Base-by-base conservation (phyloP, 2,888 invertebrate genomes). In the Apodemia mormo region DNA sequence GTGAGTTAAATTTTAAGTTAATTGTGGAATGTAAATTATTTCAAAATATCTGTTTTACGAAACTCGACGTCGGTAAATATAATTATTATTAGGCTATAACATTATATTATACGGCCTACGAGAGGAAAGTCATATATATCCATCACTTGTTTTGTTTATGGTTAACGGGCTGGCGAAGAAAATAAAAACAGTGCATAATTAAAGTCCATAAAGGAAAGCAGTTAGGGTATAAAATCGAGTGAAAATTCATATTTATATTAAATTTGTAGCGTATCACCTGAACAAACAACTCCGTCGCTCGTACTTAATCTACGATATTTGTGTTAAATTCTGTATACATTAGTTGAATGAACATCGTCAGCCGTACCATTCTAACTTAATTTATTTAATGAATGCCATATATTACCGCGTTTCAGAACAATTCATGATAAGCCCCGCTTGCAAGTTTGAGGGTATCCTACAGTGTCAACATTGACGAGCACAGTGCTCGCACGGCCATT, bases 361-460 rank as follows among this genome's bases (percentile, higher is more conserved):
- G 84, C 82, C 84, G 81, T 80, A 78, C 79, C 72, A 81, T 80
- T 81, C 84, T 88, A 90, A 91, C 90, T 89, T 87, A 91, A 90
- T 92, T 91, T 86, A 86, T 90, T 82, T 91, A 91, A 92, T 90
- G 89, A 90, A 92, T 90, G 88, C 90, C 90, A 90, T 90, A 90
- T 81, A 92, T 92, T 91, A 90, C 83, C 82, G 80, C 81, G 82
- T 85, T 86, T 82, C 88, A 84, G 86, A 88, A 86, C 88, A 85
- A 85, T 88, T 86, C 86, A 81, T 83, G 81, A 85, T 85, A 84
- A 86, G 83, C 83, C 82, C 80, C 82, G 76, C 76, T 81, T 79
- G 81, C 77, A 84, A 88, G 85, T 89, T 88, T 81, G 81, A 81
- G 80, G 74, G 78, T 76, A 77, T 75, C 74, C 77, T 70, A 75